Conservation (phyloP, 2,888 invertebrate species). For the Caenorhabditis parvicauda region DNA sequence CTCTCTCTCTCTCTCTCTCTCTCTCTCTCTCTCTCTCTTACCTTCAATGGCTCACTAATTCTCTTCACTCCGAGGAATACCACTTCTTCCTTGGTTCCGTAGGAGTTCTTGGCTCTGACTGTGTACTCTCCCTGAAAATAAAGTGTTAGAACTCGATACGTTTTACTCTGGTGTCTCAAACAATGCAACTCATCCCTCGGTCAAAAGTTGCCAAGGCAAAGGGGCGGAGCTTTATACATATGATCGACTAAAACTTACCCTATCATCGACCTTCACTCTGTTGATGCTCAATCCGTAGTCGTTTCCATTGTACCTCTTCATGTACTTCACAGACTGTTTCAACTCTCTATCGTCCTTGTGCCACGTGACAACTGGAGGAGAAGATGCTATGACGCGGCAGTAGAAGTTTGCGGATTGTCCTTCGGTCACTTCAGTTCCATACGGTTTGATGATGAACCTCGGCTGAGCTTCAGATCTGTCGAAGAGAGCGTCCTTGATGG, state of each 20-base stretch:
- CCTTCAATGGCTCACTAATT: conserved; percentile 62
- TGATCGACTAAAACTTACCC: neutral
- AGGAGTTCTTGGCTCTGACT: conserved; percentile 89
- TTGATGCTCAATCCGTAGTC: conserved; percentile 97
- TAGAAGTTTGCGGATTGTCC: conserved; percentile 96
- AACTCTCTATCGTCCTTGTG: conserved; percentile 87
- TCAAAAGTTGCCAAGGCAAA: too few relatives aligned
- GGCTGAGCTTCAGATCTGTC: conserved; percentile 81
- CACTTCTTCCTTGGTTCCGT: conserved; percentile 90
- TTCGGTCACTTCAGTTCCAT: conserved; percentile 76
- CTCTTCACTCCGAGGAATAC: conserved; percentile 83
- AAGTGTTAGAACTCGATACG: too few relatives aligned
- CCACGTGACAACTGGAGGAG: conserved; percentile 93
- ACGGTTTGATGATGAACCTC: conserved; percentile 92
- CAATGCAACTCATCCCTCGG: too few relatives aligned
- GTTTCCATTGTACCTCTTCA: conserved; percentile 93
- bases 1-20: too few relatives aligned
- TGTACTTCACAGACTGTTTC: conserved; percentile 94
- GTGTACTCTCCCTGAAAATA: conserved; percentile 33
- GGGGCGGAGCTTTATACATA: too few relatives aligned
- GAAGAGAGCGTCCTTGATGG: conserved; percentile 80
- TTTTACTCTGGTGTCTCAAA: neutral
- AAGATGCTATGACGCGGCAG: conserved; percentile 88
- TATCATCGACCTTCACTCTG: conserved; percentile 79
- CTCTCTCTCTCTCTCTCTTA: too few relatives aligned